These are phyloP conservation scores for Trachymyrmex cornetzi DNA, from an alignment of 1,140 invertebrate species.

Conservation along the genomic window DNA sequence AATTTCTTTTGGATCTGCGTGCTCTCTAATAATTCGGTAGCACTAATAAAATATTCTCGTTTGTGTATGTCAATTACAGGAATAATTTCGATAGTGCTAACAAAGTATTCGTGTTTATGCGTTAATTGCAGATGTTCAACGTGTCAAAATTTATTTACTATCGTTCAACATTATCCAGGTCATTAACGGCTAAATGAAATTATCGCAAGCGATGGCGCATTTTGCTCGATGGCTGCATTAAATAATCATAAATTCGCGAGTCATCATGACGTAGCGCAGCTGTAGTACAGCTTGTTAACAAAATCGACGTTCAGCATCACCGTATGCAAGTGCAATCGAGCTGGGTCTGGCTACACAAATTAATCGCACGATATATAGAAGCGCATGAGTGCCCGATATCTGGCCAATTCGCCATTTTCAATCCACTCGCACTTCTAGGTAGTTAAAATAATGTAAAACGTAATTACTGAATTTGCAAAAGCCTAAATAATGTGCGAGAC, in stretches of 20 bases:
- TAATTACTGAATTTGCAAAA: not conserved
- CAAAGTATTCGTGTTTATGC: not conserved
- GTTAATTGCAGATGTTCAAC: slow-evolving; percentile 14
- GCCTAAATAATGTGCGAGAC: not conserved
- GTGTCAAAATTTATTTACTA: slow-evolving; percentile 47
- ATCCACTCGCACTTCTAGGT: not conserved
- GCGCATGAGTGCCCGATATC: not conserved
- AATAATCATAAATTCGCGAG: slow-evolving; percentile 51
- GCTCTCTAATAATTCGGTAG: too few relatives aligned
- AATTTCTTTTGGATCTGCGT: not conserved
- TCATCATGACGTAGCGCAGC: slow-evolving; percentile 29
- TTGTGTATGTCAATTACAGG: too few relatives aligned
- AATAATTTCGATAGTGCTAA: slow-evolving; percentile 2
- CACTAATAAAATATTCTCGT: too few relatives aligned
- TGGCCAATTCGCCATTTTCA: not conserved
- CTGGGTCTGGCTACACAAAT: slow-evolving; percentile 1
- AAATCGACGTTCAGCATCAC: slow-evolving; percentile 40
- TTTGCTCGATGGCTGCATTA: slow-evolving; percentile 52
- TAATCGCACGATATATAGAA: not conserved
- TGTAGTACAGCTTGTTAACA: slow-evolving; percentile 43
- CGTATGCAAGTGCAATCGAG: not conserved
- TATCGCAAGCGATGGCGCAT: slow-evolving; percentile 26
- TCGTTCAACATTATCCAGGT: slow-evolving; percentile 22
- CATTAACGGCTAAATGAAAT: slow-evolving; percentile 54
- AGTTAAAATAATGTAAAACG: not conserved